Evolutionary conservation across 2,888 invertebrate species (phyloP), one percentile per base, ranked within the genome.

Genomic region (Cecidostiba fungosa): DNA sequence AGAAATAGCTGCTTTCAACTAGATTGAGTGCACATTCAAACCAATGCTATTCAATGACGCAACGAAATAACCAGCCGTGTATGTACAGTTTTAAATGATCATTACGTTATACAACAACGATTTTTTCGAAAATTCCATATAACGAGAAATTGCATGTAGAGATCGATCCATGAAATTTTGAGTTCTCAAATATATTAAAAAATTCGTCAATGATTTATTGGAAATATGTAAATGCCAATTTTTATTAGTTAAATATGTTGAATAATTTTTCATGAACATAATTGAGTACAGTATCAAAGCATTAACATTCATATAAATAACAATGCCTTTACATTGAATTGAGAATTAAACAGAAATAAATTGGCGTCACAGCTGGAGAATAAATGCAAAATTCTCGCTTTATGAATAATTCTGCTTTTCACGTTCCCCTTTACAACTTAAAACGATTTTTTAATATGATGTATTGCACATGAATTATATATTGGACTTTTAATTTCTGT

Each of bases 41-140:
- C 14, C 26, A 23, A 74, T 72, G 72, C n/a, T 74, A 47, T 26
- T 76, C 32, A 32, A 59, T 76, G 19, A n/a, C 54, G 76, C 8
- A 59, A 59, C 47, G 19, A 10, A 16, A 36, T 32, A 14, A 54
- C 54, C 1, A 16, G 10, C 3, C 4, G 16, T 6, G 10, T n/a
- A 54, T n/a, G n/a, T n/a, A n/a, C n/a, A n/a, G n/a, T n/a, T n/a
- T n/a, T n/a, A n/a, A n/a, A n/a, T n/a, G n/a, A n/a, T n/a, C n/a
- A n/a, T n/a, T n/a, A n/a, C n/a, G n/a, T n/a, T n/a, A n/a, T n/a
- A n/a, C n/a, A n/a, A n/a, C n/a, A n/a, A n/a, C n/a, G n/a, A n/a
- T n/a, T n/a, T n/a, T n/a, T n/a, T n/a, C n/a, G n/a, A n/a, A n/a
- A n/a, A n/a, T n/a, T n/a, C n/a, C n/a, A n/a, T n/a, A n/a, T n/a